Evolutionary conservation across 2,797 vertebrate genomes (phyloP), one percentile per base, ranked within the genome.

Genomic region (Dermochelys coriacea): DNA sequence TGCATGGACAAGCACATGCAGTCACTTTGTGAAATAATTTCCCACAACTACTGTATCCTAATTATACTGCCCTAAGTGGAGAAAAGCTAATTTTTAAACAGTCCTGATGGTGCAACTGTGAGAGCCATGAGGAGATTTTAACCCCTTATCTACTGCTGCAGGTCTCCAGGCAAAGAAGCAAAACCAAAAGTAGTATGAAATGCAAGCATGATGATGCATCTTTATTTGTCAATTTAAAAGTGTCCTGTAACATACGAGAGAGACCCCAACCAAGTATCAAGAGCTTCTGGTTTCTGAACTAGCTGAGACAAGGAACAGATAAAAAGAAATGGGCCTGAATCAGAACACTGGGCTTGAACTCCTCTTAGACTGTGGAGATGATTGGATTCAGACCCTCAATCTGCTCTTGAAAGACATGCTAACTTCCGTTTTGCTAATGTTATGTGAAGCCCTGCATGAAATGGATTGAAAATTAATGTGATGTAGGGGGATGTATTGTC

Each of bases 1-100:
- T 96, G 96, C 97, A 93, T 86, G 95, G 95, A 96, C 93, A 91
- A 98, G 96, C 96, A 95, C 97, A 97, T 95, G 95, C 89, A 97
- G 96, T 97, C 97, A 97, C 95, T 97, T 96, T 95, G 97, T 97
- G 96, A 97, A 97, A 97, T 97, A 95, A 97, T 96, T 97, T 96
- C 94, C 97, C 95, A 94, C 96, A 97, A 97, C 97, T 96, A 95
- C 96, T 88, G 84, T 92, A 94, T 94, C 95, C 97, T 97, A 97
- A 97, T 98, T 97, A 96, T 93, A 96, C 94, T 95, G 93, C 96
- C 90, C 82, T 95, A 96, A 96, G 96, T 83, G 93, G 95, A 95
- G 95, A 96, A 91, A 96, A 96, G 94, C 95, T 96, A 93, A 93
- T 97, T 97, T 96, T 97, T 95, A 95, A 98, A 95, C 94, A 96